Evolutionary conservation across 2,797 vertebrate genomes (phyloP).

Genomic region (Paguma larvata): DNA sequence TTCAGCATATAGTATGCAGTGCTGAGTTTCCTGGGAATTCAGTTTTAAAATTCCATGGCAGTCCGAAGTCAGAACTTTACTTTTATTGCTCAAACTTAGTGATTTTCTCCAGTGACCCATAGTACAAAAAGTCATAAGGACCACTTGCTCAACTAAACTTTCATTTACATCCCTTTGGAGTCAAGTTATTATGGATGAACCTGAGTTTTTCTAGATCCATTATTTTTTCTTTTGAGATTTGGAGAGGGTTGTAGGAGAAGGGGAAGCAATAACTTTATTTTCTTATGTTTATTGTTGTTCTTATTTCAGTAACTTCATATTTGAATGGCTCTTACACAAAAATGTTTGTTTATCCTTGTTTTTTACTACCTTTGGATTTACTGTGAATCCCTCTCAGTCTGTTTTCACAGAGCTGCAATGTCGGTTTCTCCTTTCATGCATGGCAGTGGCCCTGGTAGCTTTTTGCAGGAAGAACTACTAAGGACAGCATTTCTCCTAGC

Average conservation of each 20-base stretch:
- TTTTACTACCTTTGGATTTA: not conserved
- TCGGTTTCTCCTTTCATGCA: not conserved
- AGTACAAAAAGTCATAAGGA: not conserved
- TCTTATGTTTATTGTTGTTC: not conserved
- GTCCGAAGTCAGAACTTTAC: slow-evolving; percentile 15
- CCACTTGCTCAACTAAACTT: slow-evolving; percentile 23
- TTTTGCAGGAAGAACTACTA: not conserved
- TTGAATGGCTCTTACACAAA: not conserved
- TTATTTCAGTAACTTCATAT: not conserved
- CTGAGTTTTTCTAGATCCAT: not conserved
- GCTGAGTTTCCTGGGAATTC: slow-evolving; percentile 31
- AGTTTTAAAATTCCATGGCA: slow-evolving; percentile 62
- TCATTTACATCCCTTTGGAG: not conserved
- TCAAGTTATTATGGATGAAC: slow-evolving; percentile 49
- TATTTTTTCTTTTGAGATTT: not conserved
- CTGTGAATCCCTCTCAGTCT: fast-evolving
- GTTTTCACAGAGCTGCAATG: not conserved
- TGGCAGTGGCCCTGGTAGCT: not conserved
- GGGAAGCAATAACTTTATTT: not conserved
- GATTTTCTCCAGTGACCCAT: slow-evolving; percentile 8
- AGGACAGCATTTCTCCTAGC: not conserved
- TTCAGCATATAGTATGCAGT: slow-evolving; percentile 51
- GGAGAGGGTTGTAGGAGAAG: not conserved
- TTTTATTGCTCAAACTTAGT: not conserved
- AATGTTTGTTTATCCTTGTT: not conserved